These are phyloP conservation scores for Melanotaenia duboulayi DNA, from an alignment of 2,113 vertebrate genomes.

Conservation along the genomic window DNA sequence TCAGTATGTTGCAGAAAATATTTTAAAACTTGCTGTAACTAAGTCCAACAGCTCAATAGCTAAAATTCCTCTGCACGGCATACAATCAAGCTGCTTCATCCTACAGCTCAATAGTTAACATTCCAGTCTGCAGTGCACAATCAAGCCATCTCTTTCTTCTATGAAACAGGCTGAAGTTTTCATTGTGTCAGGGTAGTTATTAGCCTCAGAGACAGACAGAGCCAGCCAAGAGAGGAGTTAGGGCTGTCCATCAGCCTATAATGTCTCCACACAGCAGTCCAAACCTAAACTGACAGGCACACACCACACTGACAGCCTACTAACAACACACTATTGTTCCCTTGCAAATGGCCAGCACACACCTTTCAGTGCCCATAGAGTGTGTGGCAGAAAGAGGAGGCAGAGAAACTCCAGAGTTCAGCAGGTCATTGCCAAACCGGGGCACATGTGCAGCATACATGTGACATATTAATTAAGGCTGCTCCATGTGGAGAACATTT, in stretches of 20 bases:
- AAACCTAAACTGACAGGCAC: conserved; percentile 82
- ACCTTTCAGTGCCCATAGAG: conserved; percentile 53
- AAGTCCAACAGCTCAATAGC: conserved; percentile 37
- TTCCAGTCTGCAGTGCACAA: conserved; percentile 55
- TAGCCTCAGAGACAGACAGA: conserved; percentile 51
- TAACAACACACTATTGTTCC: conserved; percentile 76
- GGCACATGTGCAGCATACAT: not conserved
- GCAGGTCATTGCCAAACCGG: not conserved
- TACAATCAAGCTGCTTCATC: conserved; percentile 40
- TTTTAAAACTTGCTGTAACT: not conserved
- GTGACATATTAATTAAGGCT: conserved; percentile 2
- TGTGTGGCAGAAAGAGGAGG: not conserved
- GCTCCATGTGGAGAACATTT: not conserved
- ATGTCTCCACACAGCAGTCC: conserved; percentile 65
- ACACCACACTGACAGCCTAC: conserved; percentile 66
- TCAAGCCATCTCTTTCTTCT: conserved; percentile 57
- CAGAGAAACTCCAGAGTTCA: not conserved
- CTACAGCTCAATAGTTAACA: conserved; percentile 41
- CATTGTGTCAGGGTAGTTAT: conserved; percentile 58
- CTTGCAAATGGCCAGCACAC: conserved; percentile 59
- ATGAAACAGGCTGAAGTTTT: conserved; percentile 53
- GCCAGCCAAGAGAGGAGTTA: conserved; percentile 73
- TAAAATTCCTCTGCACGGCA: conserved; percentile 35
- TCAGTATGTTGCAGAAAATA: not conserved
- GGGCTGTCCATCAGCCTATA: conserved; percentile 70